phyloP scores from a whole-genome alignment of 1,140 invertebrate genomes.

The Drosophila tristis region DNA sequence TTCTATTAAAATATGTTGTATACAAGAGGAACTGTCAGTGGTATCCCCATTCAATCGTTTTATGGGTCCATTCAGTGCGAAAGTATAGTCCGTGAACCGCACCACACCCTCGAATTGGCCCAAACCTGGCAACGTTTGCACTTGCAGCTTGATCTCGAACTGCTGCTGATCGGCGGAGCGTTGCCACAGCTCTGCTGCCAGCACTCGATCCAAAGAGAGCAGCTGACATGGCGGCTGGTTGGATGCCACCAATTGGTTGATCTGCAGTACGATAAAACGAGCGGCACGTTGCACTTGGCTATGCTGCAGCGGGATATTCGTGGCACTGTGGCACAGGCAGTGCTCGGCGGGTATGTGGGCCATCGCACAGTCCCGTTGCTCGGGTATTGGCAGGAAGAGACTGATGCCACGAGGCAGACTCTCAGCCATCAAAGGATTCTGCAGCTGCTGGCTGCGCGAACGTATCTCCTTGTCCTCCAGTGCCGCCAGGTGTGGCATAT shows the following conservation, averaged over 20 bases:
- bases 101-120: slow-evolving; percentile 33
- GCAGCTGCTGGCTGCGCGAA: slow-evolving; percentile 13
- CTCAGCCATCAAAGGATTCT: not conserved
- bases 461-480: slow-evolving; percentile 11
- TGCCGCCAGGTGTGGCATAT: slow-evolving; percentile 4
- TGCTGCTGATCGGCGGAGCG: not conserved
- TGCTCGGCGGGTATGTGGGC: slow-evolving; percentile 18
- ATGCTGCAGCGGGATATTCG: not conserved
- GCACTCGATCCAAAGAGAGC: slow-evolving; percentile 10
- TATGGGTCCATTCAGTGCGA: slow-evolving; percentile 18
- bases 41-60: not conserved
- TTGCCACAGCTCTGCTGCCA: slow-evolving; percentile 12
- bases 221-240: slow-evolving; percentile 15
- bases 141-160: slow-evolving; percentile 9
- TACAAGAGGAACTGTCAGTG: slow-evolving; percentile 14
- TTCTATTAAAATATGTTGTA: slow-evolving; percentile 25
- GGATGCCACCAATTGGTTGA: slow-evolving; percentile 8
- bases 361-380: slow-evolving; percentile 9
- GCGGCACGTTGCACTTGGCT: slow-evolving; percentile 16
- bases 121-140: slow-evolving; percentile 15
- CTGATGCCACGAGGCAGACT: slow-evolving; percentile 28
- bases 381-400: slow-evolving; percentile 34
- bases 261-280: slow-evolving; percentile 8
- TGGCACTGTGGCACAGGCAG: slow-evolving; percentile 12
- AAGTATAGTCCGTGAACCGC: not conserved